phyloP scores from a whole-genome alignment of 64 coral and sea anemone genomes.

The Anthopleura sola region DNA sequence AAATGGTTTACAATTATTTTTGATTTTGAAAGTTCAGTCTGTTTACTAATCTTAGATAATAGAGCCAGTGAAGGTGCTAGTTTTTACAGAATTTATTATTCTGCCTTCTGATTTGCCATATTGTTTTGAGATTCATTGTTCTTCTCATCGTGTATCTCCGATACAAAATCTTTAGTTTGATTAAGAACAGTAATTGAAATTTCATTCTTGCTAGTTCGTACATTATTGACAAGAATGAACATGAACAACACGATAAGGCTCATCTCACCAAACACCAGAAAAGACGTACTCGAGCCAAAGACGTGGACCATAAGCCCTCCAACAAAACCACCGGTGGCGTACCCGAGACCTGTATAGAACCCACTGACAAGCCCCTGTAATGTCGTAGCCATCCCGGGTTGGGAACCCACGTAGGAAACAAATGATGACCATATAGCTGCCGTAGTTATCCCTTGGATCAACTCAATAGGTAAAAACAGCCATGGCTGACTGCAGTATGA shows the following conservation, averaged over 20 bases:
- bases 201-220: conserved; percentile 13
- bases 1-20: too few relatives aligned
- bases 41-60: too few relatives aligned
- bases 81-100: neutral
- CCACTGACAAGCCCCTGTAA: conserved; percentile 93
- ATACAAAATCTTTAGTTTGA: neutral
- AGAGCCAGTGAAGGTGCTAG: neutral
- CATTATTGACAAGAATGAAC: conserved; percentile 91
- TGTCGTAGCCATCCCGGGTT: conserved; percentile 67
- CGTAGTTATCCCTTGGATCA: conserved; percentile 91
- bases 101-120: neutral
- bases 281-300: conserved; percentile 91
- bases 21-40: too few relatives aligned
- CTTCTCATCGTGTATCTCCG: neutral
- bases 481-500: conserved; percentile 92
- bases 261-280: conserved; percentile 90
- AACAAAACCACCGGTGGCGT: conserved; percentile 79
- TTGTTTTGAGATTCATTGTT: neutral
- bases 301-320: conserved; percentile 92
- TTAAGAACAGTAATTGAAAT: neutral
- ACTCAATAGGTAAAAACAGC: conserved; percentile 92
- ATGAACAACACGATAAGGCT: conserved; percentile 89
- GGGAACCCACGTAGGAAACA: conserved; percentile 88
- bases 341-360: conserved; percentile 91
- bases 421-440: conserved; percentile 97